Conservation (phyloP, 2,113 vertebrate species). For the Tinamus guttatus region DNA sequence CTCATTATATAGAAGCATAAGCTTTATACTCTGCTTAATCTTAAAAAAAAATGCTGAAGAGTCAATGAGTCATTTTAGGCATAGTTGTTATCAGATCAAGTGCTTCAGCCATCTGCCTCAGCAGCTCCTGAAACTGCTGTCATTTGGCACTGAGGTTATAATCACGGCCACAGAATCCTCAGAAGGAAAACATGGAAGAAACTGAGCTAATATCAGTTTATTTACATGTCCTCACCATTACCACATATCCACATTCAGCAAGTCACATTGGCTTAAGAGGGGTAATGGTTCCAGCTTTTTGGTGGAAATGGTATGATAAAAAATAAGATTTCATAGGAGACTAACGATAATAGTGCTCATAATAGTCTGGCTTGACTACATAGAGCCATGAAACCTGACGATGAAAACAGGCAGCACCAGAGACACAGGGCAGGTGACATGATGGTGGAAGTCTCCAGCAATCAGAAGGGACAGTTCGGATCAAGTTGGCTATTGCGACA, state of each 20-base stretch:
- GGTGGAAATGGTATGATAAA: neutral
- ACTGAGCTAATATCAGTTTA: neutral
- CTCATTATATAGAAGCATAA: neutral
- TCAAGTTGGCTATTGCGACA: neutral
- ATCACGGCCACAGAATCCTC: neutral
- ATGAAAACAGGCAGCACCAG: neutral
- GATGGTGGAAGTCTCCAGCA: neutral
- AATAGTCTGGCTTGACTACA: constrained; percentile 5
- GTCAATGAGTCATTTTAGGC: constrained; percentile 21
- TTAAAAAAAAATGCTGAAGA: neutral
- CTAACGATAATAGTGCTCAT: neutral
- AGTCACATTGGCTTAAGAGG: neutral
- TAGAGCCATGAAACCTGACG: neutral
- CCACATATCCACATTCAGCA: neutral
- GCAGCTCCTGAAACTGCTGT: constrained; percentile 32
- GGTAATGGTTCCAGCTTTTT: neutral
- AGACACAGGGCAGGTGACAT: neutral
- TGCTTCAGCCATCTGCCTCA: constrained; percentile 41
- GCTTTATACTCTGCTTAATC: neutral
- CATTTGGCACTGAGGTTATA: constrained; percentile 24
- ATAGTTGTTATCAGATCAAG: constrained; percentile 35
- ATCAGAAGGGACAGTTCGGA: neutral
- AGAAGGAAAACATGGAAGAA: neutral
- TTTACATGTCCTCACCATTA: neutral
- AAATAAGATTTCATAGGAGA: neutral